Conservation (phyloP, 37 sponge, comb jelly and placozoan species). For the Amphimedon queenslandica region DNA sequence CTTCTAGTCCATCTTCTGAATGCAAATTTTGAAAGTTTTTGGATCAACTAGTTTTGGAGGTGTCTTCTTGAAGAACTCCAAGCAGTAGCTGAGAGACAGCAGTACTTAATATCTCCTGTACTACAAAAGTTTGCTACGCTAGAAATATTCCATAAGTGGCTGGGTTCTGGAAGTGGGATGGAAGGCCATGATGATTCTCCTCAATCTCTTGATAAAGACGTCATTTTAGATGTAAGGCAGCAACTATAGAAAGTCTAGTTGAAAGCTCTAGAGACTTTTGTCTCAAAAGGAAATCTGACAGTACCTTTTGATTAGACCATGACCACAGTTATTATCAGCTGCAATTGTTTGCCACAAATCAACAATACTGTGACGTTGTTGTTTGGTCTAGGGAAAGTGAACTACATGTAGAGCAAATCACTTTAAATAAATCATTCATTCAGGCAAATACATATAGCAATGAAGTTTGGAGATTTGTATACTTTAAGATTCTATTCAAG, state of each 20-base stretch:
- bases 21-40: too few species aligned
- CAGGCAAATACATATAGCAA: conserved; percentile 6
- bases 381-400: conserved; percentile 31
- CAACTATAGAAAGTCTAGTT: conserved; percentile 2
- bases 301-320: conserved; percentile 1
- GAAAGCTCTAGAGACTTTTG: conserved; percentile 9
- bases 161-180: conserved; percentile 36
- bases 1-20: too few species aligned
- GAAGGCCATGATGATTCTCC: conserved; percentile 16
- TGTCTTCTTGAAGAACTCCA: too few species aligned
- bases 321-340: conserved; percentile 35
- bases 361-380: conserved; percentile 33
- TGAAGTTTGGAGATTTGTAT: conserved; percentile 1
- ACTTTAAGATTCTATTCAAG: conserved; percentile 34
- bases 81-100: too few species aligned
- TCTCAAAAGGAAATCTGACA: neutral
- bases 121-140: conserved; percentile 44
- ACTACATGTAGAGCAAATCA: conserved; percentile 32
- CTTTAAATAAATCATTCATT: conserved; percentile 4
- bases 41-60: too few species aligned
- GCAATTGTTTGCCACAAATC: conserved; percentile 12
- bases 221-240: conserved; percentile 9
- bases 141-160: conserved; percentile 48
- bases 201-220: neutral
- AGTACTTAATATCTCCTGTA: too few species aligned